Conservation (phyloP, 2,797 vertebrate genomes). For the Mormyrops attenuatus region DNA sequence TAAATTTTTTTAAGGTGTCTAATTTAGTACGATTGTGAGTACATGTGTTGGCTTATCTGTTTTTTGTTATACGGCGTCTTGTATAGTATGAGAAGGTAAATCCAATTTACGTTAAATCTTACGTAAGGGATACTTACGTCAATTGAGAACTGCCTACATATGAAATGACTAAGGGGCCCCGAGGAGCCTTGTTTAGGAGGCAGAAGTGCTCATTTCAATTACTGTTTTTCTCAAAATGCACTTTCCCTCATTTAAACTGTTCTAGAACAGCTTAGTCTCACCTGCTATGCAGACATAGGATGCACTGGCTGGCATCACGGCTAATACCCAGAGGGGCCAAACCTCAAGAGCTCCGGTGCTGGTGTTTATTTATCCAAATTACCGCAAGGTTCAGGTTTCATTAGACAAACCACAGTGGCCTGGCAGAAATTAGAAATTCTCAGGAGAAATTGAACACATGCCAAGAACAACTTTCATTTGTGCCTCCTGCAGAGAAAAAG, state of each 20-base stretch:
- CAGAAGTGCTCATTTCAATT: neutral
- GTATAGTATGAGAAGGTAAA: neutral
- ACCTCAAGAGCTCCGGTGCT: neutral
- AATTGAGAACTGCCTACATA: neutral
- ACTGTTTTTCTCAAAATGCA: neutral
- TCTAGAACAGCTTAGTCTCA: neutral
- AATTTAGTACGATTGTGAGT: neutral
- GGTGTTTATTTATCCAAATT: neutral
- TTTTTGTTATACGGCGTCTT: neutral
- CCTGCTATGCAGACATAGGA: neutral
- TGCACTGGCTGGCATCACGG: neutral
- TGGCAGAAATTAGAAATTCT: neutral
- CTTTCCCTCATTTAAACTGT: neutral
- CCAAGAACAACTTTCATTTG: neutral
- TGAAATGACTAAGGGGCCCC: neutral
- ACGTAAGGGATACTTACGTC: neutral
- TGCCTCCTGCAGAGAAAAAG: neutral
- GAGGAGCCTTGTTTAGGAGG: neutral
- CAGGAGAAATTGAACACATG: neutral
- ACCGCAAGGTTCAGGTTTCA: neutral
- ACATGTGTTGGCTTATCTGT: neutral
- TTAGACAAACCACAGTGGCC: neutral
- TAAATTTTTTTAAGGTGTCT: neutral
- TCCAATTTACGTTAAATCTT: neutral
- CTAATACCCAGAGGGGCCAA: neutral